Percentiles rank a stretch among this genome's conserved stretches.
Conservation (phyloP, 2,888 invertebrate species). For the Coelinius sp. region DNA sequence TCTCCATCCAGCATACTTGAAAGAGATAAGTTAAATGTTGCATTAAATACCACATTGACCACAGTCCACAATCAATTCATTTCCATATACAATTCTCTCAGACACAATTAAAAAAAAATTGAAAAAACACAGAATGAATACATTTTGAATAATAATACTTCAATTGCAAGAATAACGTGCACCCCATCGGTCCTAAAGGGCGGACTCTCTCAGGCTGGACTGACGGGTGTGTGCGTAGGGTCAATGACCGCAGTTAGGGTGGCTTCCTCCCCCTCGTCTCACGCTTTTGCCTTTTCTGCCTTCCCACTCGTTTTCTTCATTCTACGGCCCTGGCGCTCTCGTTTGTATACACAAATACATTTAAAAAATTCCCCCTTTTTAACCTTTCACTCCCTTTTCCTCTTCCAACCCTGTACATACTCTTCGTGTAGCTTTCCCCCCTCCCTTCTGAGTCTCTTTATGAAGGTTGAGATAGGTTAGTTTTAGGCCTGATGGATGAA, state of each 20-base stretch:
- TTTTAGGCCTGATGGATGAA: slow-evolving; percentile 60
- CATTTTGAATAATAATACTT: slow-evolving; percentile 60
- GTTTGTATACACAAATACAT: slow-evolving; percentile 21
- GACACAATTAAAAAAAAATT: background rate
- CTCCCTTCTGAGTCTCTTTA: slow-evolving; percentile 14
- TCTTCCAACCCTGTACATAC: slow-evolving; percentile 41
- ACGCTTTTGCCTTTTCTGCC: slow-evolving; percentile 46
- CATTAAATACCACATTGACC: background rate
- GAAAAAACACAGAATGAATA: slow-evolving; percentile 51
- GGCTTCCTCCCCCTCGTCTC: slow-evolving; percentile 62
- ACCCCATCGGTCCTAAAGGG: slow-evolving; percentile 64
- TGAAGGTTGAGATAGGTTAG: slow-evolving; percentile 67
- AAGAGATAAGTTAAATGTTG: slow-evolving; percentile 14
- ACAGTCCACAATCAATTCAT: no score
- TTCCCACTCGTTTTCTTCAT: slow-evolving; percentile 34
- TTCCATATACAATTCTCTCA: background rate
- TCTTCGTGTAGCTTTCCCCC: slow-evolving; percentile 23
- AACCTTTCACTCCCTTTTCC: slow-evolving; percentile 32
- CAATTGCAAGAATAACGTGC: slow-evolving; percentile 59
- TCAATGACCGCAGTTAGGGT: slow-evolving; percentile 68
- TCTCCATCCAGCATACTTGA: slow-evolving; percentile 12
- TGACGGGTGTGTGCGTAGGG: slow-evolving; percentile 64
- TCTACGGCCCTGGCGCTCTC: slow-evolving; percentile 20
- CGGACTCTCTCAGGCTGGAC: slow-evolving; percentile 60
- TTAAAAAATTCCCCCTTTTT: slow-evolving; percentile 29